These are phyloP conservation scores for Cololabis saira DNA, from an alignment of 2,113 vertebrate genomes.

Conservation along the genomic window DNA sequence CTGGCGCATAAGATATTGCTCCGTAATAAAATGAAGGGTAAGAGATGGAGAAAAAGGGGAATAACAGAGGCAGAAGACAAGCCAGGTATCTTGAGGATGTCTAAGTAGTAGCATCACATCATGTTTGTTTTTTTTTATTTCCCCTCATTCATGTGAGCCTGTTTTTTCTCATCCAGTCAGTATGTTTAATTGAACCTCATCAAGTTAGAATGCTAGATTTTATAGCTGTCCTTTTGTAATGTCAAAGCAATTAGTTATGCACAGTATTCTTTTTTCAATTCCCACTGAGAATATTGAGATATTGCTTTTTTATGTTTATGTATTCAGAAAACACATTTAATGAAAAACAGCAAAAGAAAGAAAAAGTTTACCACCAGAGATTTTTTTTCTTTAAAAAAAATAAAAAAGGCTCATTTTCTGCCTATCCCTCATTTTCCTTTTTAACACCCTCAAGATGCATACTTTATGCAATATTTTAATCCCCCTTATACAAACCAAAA, in stretches of 20 bases:
- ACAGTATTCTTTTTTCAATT: conserved; percentile 23
- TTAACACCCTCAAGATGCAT: conserved; percentile 1
- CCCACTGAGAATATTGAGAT: conserved; percentile 24
- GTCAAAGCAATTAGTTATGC: conserved; percentile 60
- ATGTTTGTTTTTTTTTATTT: neutral
- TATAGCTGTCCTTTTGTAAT: conserved; percentile 53
- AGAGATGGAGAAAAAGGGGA: conserved; percentile 1
- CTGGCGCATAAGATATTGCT: conserved; percentile 40
- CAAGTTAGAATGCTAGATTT: neutral
- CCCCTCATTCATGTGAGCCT: neutral
- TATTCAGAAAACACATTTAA: conserved; percentile 3
- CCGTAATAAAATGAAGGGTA: conserved; percentile 9
- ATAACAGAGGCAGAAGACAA: conserved; percentile 22
- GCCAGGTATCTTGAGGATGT: conserved; percentile 33
- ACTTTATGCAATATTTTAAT: neutral
- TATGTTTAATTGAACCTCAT: too few relatives aligned
- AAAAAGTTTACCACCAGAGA: conserved; percentile 1
- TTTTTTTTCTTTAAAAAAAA: too few relatives aligned
- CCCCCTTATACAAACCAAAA: conserved; percentile 17
- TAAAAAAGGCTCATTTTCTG: conserved; percentile 27
- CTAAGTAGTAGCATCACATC: conserved; percentile 14
- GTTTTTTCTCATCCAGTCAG: conserved; percentile 12
- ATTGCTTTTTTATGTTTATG: conserved; percentile 22
- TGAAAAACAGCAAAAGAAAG: conserved; percentile 6
- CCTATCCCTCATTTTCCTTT: conserved; percentile 9